phyloP scores from a whole-genome alignment of 2,888 invertebrate species.

The Crioceris asparagi region DNA sequence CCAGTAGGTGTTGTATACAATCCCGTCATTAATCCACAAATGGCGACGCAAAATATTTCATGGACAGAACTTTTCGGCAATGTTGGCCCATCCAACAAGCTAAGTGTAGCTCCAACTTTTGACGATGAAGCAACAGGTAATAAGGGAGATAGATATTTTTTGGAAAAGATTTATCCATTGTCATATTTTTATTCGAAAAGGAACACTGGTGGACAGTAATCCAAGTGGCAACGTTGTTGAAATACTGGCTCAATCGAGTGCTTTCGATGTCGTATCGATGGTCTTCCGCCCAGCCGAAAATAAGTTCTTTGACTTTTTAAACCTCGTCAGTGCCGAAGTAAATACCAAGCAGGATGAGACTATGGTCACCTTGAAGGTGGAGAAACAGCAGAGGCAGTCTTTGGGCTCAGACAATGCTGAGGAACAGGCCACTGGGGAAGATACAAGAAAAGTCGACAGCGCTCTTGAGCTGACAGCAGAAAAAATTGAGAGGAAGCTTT shows the following conservation, averaged over 20 bases:
- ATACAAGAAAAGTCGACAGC: conserved; percentile 8
- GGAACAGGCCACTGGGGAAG: no score
- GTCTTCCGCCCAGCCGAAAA: conserved; percentile 25
- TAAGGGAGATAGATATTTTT: no score
- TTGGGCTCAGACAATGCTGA: background rate
- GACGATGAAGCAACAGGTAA: no score
- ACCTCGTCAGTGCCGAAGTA: conserved; percentile 16
- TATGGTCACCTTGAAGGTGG: conserved; percentile 4
- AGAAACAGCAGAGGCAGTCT: background rate
- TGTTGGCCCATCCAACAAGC: no score
- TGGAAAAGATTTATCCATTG: no score
- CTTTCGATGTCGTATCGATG: conserved; percentile 24
- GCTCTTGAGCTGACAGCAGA: conserved; percentile 23
- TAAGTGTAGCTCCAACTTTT: no score
- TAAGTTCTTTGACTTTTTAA: conserved; percentile 23
- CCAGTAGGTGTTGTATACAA: no score
- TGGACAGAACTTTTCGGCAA: no score
- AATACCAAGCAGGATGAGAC: conserved; percentile 7
- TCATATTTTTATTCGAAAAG: conserved; percentile 27
- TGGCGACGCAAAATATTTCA: no score
- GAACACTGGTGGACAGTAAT: conserved; percentile 12
- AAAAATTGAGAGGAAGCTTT: conserved; percentile 26
- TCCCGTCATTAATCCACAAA: no score
- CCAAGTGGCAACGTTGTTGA: background rate
- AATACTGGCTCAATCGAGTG: conserved; percentile 5